These are phyloP conservation scores for Parasteatoda lunata DNA, from an alignment of 2,888 invertebrate genomes.

Conservation along the genomic window DNA sequence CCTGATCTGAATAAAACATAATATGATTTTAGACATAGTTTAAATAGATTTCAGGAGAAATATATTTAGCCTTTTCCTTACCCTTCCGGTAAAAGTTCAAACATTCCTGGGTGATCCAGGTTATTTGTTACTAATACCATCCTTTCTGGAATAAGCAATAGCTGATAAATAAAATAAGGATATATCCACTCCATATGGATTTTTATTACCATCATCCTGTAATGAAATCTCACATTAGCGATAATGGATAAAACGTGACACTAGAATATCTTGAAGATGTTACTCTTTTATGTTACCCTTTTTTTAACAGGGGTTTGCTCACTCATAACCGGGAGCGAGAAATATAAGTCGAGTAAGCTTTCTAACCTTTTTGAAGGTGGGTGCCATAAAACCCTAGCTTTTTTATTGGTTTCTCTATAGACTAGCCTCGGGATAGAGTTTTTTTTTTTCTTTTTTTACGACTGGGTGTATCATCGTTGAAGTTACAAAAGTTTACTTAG, in stretches of 20 bases:
- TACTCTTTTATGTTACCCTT: constrained; percentile 17
- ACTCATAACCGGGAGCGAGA: constrained; percentile 51
- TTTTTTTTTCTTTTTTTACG: no score
- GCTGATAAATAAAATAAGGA: constrained; percentile 19
- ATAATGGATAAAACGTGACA: constrained; percentile 55
- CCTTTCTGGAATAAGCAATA: constrained; percentile 29
- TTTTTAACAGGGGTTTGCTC: constrained; percentile 29
- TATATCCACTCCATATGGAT: constrained; percentile 41
- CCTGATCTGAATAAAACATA: no score
- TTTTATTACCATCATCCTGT: constrained; percentile 57
- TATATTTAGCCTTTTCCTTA: no score
- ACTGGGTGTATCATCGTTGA: no score
- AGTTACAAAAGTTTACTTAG: no score
- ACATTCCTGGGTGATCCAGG: not conserved
- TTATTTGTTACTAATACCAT: constrained; percentile 33
- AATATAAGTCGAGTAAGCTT: constrained; percentile 7
- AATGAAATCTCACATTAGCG: constrained; percentile 62
- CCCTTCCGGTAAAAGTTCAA: no score
- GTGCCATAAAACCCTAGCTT: constrained; percentile 23
- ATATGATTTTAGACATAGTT: no score
- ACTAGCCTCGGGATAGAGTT: not conserved
- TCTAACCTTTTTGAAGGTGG: constrained; percentile 7
- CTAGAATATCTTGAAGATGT: constrained; percentile 11
- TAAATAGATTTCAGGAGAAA: no score
- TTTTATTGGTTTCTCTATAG: constrained; percentile 38